Evolutionary conservation across 1,140 invertebrate species (phyloP).

Genomic region (Listronotus bonariensis): DNA sequence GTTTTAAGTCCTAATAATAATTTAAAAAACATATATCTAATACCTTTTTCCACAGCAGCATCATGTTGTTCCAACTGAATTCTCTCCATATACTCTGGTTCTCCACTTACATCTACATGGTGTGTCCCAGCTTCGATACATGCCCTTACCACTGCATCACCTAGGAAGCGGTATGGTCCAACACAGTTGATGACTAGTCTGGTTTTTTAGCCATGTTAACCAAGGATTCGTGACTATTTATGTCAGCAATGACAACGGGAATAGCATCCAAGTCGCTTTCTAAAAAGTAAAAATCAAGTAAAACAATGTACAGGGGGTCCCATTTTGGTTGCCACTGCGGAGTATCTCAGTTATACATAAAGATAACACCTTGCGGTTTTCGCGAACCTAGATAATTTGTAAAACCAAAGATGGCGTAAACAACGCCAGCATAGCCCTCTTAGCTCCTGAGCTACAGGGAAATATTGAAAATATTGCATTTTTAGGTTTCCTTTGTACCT

Average conservation of each 20-base stretch:
- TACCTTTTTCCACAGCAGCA: conserved; percentile 71
- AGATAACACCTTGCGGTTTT: too few species aligned
- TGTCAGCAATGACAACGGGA: conserved; percentile 77
- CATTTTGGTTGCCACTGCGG: too few species aligned
- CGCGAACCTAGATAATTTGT: too few species aligned
- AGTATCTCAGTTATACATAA: neutral
- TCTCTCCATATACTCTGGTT: conserved; percentile 84
- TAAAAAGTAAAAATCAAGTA: conserved; percentile 43
- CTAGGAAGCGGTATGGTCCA: conserved; percentile 88
- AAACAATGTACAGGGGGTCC: too few species aligned
- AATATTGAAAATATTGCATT: too few species aligned
- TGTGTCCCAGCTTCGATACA: conserved; percentile 81
- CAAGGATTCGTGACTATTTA: conserved; percentile 73
- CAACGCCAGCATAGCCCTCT: too few species aligned
- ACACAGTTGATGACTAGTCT: conserved; percentile 84
- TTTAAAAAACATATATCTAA: too few species aligned
- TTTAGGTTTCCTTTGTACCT: too few species aligned
- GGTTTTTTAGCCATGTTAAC: conserved; percentile 73
- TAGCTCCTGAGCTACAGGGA: too few species aligned
- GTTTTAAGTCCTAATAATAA: too few species aligned
- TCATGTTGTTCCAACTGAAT: conserved; percentile 83
- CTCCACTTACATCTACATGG: conserved; percentile 91
- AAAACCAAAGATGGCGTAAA: too few species aligned
- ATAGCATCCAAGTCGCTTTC: conserved; percentile 65
- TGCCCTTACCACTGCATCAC: conserved; percentile 89